These are phyloP conservation scores for Muscidifurax raptorellus DNA, from an alignment of 1,140 invertebrate genomes.

Conservation along the genomic window DNA sequence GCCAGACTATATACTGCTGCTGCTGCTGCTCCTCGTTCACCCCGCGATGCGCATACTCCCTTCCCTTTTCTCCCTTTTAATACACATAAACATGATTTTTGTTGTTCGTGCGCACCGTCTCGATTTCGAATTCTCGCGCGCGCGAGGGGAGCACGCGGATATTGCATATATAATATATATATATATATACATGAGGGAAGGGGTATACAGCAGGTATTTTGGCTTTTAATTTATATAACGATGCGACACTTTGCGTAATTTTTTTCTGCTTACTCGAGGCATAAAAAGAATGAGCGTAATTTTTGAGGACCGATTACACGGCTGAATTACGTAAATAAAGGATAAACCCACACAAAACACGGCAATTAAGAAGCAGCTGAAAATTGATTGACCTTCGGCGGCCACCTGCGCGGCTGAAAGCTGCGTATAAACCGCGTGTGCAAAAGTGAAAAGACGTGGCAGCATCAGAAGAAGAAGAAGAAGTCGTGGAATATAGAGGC, in stretches of 20 bases:
- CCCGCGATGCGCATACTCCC: background rate
- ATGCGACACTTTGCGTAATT: too few relatives aligned
- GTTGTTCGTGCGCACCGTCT: background rate
- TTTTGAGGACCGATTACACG: too few relatives aligned
- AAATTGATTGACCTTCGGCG: too few relatives aligned
- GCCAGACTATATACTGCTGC: conserved; percentile 7
- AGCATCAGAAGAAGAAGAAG: too few relatives aligned
- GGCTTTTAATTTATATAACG: background rate
- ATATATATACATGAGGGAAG: background rate
- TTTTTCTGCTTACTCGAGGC: too few relatives aligned
- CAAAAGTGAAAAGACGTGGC: too few relatives aligned
- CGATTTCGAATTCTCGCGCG: conserved; percentile 13
- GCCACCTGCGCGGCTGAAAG: too few relatives aligned
- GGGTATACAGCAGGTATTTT: background rate
- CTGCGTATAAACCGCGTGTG: too few relatives aligned
- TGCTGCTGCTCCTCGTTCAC: conserved; percentile 13
- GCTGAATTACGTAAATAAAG: too few relatives aligned
- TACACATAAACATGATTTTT: conserved; percentile 24
- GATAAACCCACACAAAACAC: too few relatives aligned
- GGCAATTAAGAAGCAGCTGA: too few relatives aligned
- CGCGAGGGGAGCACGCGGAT: background rate
- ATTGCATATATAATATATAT: background rate
- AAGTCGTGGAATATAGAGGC: background rate
- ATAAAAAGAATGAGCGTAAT: too few relatives aligned
- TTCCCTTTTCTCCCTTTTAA: background rate